Evolutionary conservation across 2,113 vertebrate genomes (phyloP).

Genomic region (Panurus biarmicus): DNA sequence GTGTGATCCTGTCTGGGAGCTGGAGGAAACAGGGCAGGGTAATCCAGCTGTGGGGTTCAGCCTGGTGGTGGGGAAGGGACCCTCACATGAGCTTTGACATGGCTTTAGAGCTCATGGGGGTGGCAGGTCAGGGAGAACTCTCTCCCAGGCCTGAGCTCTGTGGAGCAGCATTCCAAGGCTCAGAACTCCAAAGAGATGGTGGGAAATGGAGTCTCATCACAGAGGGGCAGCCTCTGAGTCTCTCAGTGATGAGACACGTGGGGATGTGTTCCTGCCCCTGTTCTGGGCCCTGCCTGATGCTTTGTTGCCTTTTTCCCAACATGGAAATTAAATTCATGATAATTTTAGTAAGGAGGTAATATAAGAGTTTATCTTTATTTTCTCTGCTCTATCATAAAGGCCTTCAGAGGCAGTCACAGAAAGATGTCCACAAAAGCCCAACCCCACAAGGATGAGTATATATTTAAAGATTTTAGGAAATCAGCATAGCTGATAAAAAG

Average conservation of each 20-base stretch:
- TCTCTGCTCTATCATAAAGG: neutral
- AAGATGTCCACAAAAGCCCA: neutral
- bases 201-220: neutral
- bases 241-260: accelerated
- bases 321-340: neutral
- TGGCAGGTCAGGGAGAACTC: too few species aligned
- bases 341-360: neutral
- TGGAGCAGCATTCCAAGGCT: neutral
- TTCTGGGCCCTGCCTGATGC: neutral
- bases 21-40: neutral
- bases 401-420: neutral
- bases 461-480: neutral
- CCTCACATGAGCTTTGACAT: neutral
- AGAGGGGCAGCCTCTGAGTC: neutral
- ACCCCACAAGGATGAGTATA: neutral
- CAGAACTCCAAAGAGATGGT: neutral
- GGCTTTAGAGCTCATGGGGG: too few species aligned
- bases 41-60: too few species aligned
- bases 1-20: neutral
- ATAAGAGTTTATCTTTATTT: neutral
- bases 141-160: neutral
- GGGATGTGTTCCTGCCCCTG: neutral
- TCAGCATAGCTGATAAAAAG: neutral
- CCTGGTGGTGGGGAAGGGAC: neutral
- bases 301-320: neutral